A percentile compares a stretch with the other conserved stretches of the same genome.
Conservation (phyloP, 2,888 invertebrate genomes). For the Neoitamus cyanurus region DNA sequence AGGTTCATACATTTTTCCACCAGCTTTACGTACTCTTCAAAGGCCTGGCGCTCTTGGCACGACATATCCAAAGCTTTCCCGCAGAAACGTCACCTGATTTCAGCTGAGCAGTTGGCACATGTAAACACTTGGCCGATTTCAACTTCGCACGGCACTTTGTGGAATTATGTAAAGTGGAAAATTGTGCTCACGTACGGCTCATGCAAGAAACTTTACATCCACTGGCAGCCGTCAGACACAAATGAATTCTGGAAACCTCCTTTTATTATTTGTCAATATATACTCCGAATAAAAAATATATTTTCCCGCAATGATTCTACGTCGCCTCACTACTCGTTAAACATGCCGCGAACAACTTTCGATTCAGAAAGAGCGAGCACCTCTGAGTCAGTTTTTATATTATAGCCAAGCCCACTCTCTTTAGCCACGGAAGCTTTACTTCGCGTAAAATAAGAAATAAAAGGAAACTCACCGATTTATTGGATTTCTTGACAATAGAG, state of each 20-base stretch:
- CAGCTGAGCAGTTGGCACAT: neutral
- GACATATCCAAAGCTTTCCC: neutral
- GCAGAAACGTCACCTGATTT: neutral
- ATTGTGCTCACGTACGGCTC: neutral
- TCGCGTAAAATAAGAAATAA: neutral
- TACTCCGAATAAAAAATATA: neutral
- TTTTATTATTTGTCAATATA: neutral
- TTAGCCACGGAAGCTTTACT: neutral
- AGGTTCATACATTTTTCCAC: conserved; percentile 9
- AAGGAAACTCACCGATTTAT: neutral
- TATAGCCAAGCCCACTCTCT: neutral
- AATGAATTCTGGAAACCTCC: neutral
- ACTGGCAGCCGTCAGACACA: neutral
- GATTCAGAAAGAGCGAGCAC: neutral
- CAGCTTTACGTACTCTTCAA: neutral
- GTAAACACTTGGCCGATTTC: neutral
- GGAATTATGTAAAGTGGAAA: neutral
- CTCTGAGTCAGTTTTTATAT: neutral
- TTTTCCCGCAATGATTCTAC: neutral
- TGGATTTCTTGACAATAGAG: neutral
- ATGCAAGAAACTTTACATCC: neutral
- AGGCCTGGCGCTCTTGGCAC: neutral
- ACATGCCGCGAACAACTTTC: neutral
- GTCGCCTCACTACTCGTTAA: neutral
- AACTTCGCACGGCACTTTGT: neutral